Evolutionary conservation across 2,888 invertebrate species (phyloP).

Genomic region (Choristoneura rosaceana): DNA sequence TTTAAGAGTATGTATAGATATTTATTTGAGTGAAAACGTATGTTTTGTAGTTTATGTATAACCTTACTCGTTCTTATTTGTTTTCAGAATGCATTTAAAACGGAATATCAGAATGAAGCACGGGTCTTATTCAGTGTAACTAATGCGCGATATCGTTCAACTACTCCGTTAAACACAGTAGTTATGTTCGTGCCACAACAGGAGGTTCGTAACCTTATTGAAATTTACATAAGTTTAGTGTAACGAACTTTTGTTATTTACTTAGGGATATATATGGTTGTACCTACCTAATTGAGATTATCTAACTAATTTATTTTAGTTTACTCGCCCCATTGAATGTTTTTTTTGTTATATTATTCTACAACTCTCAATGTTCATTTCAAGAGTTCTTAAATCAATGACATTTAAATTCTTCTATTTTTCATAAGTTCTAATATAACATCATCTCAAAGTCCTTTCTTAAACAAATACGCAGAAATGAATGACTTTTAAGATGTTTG

Average conservation of each 20-base stretch:
- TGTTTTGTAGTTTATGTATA: constrained; percentile 32
- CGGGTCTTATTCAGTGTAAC: constrained; percentile 69
- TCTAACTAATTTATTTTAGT: no score
- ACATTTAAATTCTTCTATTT: no score
- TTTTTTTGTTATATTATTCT: no score
- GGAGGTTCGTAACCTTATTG: constrained; percentile 87
- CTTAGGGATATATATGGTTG: not conserved
- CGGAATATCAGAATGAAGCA: constrained; percentile 75
- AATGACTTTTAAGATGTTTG: not conserved
- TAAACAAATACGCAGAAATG: not conserved
- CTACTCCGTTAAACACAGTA: constrained; percentile 95
- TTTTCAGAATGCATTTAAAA: constrained; percentile 75
- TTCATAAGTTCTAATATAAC: no score
- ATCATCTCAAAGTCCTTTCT: no score
- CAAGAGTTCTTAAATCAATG: no score
- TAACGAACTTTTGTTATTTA: constrained; percentile 3
- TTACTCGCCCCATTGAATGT: no score
- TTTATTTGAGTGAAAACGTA: constrained; percentile 9
- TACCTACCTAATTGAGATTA: no score
- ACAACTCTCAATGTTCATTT: no score
- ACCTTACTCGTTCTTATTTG: constrained; percentile 43
- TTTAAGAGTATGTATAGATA: constrained; percentile 61
- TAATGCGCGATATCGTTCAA: constrained; percentile 75
- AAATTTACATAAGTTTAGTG: constrained; percentile 32
- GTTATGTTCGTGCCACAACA: constrained; percentile 99